A percentile compares a stretch with the other conserved stretches of the same genome.
phyloP scores from a whole-genome alignment of 1,140 invertebrate genomes.

The Sarcophaga peregrina region DNA sequence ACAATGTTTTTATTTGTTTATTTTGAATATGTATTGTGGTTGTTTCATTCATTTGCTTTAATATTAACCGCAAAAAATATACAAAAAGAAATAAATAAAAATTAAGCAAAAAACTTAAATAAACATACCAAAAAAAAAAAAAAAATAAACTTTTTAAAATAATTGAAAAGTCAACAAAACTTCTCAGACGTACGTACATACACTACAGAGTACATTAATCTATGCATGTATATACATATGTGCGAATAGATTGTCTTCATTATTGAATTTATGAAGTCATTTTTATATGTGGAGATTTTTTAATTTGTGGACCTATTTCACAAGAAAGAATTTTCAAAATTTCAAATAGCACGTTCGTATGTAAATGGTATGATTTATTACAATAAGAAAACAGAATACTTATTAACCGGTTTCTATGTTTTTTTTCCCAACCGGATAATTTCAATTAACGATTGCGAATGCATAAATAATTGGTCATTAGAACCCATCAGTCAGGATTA shows the following conservation, averaged over 20 bases:
- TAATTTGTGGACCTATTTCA: not conserved
- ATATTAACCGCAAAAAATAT: conserved; percentile 6
- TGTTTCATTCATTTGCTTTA: not conserved
- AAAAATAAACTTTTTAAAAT: conserved; percentile 33
- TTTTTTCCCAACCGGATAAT: no score
- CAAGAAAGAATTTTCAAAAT: no score
- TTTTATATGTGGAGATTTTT: conserved; percentile 2
- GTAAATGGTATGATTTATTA: no score
- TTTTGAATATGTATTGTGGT: not conserved
- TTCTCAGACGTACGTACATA: not conserved
- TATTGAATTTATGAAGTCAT: conserved; percentile 29
- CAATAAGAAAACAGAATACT: no score
- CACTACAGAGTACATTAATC: no score
- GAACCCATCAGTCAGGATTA: no score
- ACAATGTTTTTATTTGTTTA: not conserved
- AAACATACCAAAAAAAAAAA: conserved; percentile 3
- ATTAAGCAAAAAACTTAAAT: not conserved
- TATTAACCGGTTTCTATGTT: no score
- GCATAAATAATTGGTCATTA: no score
- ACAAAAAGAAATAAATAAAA: no score
- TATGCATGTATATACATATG: not conserved
- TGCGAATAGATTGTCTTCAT: not conserved
- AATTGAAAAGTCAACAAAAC: conserved; percentile 37
- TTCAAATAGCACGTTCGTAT: no score
- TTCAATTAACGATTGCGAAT: no score